Percentiles rank a stretch among this genome's conserved stretches.
Conservation (phyloP, 1,140 invertebrate species). For the Bicyclus anynana region DNA sequence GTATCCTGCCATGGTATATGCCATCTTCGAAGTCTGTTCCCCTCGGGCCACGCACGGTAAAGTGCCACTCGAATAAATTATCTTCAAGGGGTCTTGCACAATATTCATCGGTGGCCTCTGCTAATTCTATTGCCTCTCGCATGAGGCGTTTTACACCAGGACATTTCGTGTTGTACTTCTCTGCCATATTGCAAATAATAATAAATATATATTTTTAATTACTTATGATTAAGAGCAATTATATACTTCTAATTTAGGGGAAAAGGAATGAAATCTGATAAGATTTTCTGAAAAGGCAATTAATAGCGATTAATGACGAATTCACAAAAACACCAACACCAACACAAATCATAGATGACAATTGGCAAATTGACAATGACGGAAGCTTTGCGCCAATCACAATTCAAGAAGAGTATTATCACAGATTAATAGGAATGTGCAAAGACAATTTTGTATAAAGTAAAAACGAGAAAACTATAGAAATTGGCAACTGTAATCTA, state of each 20-base stretch:
- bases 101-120: constrained; percentile 93
- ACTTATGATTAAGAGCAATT: constrained; percentile 14
- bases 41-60: constrained; percentile 92
- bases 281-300: constrained; percentile 24
- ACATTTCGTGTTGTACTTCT: constrained; percentile 72
- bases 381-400: too few species aligned
- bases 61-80: constrained; percentile 99
- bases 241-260: background rate
- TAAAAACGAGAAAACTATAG: too few species aligned
- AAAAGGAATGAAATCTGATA: constrained; percentile 29
- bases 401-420: too few species aligned
- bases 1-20: constrained; percentile 94
- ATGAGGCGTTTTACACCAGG: constrained; percentile 94
- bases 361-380: background rate
- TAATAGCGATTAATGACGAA: constrained; percentile 23
- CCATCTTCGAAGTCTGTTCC: constrained; percentile 94
- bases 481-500: too few species aligned
- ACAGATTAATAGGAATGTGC: too few species aligned
- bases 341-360: background rate
- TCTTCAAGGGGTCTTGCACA: constrained; percentile 94
- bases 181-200: constrained; percentile 59
- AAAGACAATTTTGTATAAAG: too few species aligned
- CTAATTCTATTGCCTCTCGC: constrained; percentile 93
- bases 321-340: constrained; percentile 29
- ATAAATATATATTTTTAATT: constrained; percentile 5